Percentiles rank a stretch among this genome's conserved stretches.
phyloP scores from a whole-genome alignment of 2,888 invertebrate genomes.

The Drosophila limbata region DNA sequence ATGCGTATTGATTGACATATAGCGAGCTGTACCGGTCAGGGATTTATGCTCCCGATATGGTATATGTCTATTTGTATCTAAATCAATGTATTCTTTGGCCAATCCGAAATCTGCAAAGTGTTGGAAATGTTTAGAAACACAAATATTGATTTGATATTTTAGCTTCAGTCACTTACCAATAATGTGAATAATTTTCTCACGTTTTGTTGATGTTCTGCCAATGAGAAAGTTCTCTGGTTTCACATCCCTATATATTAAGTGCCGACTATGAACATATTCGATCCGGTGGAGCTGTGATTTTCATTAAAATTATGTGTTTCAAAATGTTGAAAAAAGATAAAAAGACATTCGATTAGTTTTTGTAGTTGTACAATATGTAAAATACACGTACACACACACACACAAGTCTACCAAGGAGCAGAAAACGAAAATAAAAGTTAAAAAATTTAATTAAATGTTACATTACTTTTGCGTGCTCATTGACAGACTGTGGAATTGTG shows the following conservation, averaged over 20 bases:
- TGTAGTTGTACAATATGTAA: not conserved
- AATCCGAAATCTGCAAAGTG: slow-evolving; percentile 96
- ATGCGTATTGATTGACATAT: slow-evolving; percentile 99
- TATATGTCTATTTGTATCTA: slow-evolving; percentile 99
- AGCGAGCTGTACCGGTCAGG: slow-evolving; percentile 99
- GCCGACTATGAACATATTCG: slow-evolving; percentile 99
- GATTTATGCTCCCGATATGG: slow-evolving; percentile 99
- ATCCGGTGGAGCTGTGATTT: slow-evolving; percentile 95
- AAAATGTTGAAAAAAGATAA: slow-evolving; percentile 2
- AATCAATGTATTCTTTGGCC: slow-evolving; percentile 99
- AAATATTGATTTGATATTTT: not conserved
- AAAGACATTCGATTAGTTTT: slow-evolving; percentile 35
- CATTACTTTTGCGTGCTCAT: slow-evolving; percentile 23
- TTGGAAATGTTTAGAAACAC: not conserved
- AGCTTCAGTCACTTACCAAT: slow-evolving; percentile 89
- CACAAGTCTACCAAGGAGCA: slow-evolving; percentile 35
- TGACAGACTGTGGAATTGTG: slow-evolving; percentile 24
- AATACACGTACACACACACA: slow-evolving; percentile 6
- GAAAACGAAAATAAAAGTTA: not conserved
- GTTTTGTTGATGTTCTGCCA: slow-evolving; percentile 98
- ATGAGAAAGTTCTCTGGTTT: slow-evolving; percentile 99
- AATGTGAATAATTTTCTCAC: slow-evolving; percentile 99
- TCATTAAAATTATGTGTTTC: slow-evolving; percentile 6
- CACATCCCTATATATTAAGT: slow-evolving; percentile 99
- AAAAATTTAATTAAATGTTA: not conserved